A percentile compares a stretch with the other conserved stretches of the same genome.
Evolutionary conservation across 2,113 vertebrate species (phyloP).

Genomic region (Osmerus mordax): DNA sequence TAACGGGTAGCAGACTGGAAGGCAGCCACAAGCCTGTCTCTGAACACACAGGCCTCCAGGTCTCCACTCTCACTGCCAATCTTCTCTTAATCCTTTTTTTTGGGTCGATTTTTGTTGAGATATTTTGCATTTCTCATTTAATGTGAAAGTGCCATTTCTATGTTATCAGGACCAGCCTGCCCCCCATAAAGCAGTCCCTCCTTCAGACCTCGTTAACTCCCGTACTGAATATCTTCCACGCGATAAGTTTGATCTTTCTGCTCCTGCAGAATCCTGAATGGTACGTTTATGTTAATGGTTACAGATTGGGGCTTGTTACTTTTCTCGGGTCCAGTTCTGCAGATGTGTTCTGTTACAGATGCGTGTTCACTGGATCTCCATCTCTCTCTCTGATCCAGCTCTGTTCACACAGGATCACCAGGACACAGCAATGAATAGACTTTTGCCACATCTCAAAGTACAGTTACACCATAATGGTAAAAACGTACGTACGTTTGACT

Average conservation of each 20-base stretch:
- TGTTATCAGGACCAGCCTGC: slow-evolving; percentile 62
- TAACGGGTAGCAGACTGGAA: no score
- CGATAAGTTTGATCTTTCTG: slow-evolving; percentile 31
- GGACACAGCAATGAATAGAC: not conserved
- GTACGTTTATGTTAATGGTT: not conserved
- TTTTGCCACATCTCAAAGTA: no score
- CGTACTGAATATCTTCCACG: slow-evolving; percentile 60
- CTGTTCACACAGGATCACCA: not conserved
- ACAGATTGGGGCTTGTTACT: not conserved
- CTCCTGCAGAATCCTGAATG: not conserved
- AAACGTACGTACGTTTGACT: no score
- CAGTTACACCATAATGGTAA: no score
- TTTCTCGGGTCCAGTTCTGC: not conserved
- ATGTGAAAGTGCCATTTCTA: slow-evolving; percentile 73
- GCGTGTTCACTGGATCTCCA: not conserved
- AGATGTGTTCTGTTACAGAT: not conserved
- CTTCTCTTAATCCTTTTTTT: slow-evolving; percentile 66
- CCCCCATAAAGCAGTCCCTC: slow-evolving; percentile 53
- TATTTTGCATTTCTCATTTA: slow-evolving; percentile 68
- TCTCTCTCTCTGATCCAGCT: not conserved
- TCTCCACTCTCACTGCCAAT: not conserved
- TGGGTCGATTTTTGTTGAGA: slow-evolving; percentile 67
- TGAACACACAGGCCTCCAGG: not conserved
- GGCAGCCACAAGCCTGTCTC: no score
- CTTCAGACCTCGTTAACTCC: slow-evolving; percentile 63